phyloP scores from a whole-genome alignment of 2,888 invertebrate genomes.

The Apeira syringaria region DNA sequence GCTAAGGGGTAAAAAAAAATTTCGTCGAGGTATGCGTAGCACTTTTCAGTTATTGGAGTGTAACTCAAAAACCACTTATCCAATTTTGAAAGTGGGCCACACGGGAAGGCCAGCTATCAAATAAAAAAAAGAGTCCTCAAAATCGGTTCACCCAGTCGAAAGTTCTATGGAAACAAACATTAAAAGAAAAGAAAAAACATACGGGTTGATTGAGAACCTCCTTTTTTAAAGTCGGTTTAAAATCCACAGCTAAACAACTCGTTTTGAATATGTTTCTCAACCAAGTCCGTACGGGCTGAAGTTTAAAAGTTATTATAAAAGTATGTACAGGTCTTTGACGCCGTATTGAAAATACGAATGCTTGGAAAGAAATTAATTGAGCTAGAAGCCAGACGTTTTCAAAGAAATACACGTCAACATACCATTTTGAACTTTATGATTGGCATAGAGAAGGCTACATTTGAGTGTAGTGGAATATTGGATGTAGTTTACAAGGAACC shows the following conservation, averaged over 20 bases:
- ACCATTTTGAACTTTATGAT: slow-evolving; percentile 3
- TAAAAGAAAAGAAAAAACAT: no score
- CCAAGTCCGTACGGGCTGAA: slow-evolving; percentile 7
- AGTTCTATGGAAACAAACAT: no score
- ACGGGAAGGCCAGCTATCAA: no score
- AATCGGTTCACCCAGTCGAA: no score
- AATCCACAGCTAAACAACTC: not conserved
- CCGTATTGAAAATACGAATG: slow-evolving; percentile 49
- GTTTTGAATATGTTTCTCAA: slow-evolving; percentile 7
- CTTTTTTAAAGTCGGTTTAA: no score
- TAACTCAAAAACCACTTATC: no score
- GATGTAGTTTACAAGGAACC: slow-evolving; percentile 27
- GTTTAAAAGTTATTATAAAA: slow-evolving; percentile 45
- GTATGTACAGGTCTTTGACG: slow-evolving; percentile 38
- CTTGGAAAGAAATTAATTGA: slow-evolving; percentile 58
- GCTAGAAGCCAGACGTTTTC: slow-evolving; percentile 39
- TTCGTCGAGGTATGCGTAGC: no score
- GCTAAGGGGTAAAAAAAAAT: no score
- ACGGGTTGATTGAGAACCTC: no score
- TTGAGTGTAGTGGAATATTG: not conserved
- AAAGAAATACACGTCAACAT: slow-evolving; percentile 28
- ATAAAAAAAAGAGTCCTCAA: no score
- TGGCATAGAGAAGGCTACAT: not conserved
- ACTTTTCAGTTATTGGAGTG: no score
- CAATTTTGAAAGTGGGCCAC: no score